Percentiles rank a stretch among this genome's conserved stretches.
phyloP scores from a whole-genome alignment of 2,113 vertebrate genomes.

The Phylloscopus trochiloides region DNA sequence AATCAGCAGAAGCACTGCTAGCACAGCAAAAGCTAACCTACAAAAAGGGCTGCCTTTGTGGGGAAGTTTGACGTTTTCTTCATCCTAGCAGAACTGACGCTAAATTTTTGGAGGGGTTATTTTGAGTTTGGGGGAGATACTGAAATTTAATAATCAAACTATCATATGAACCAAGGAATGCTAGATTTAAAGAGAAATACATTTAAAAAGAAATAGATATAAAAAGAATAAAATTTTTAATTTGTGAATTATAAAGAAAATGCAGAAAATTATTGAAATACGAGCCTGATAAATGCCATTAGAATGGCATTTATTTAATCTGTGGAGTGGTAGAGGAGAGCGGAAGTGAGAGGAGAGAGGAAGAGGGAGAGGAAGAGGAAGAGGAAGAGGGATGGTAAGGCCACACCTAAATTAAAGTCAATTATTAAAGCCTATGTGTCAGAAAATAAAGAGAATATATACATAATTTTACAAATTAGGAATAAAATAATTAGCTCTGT shows the following conservation, averaged over 20 bases:
- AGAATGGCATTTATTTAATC: background rate
- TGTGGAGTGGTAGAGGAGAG: background rate
- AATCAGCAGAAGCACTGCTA: background rate
- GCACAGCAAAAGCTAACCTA: background rate
- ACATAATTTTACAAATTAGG: background rate
- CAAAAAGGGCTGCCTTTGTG: background rate
- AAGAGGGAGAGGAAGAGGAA: background rate
- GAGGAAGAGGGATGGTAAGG: background rate
- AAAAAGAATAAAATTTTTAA: rapidly evolving
- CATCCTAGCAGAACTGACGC: rapidly evolving
- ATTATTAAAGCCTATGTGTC: background rate
- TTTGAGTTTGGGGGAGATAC: background rate
- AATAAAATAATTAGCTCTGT: background rate
- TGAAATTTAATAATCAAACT: background rate
- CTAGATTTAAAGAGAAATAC: background rate
- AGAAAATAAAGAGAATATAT: background rate
- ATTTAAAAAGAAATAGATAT: background rate
- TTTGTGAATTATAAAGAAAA: background rate
- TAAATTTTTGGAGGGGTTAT: background rate
- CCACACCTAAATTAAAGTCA: background rate
- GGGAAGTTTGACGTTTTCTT: background rate
- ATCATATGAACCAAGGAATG: background rate
- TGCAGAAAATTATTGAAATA: background rate
- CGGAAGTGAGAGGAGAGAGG: no score
- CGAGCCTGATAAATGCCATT: background rate